Conservation (phyloP, 53 echinoderm and acorn worm genomes). For the Paracentrotus lividus region DNA sequence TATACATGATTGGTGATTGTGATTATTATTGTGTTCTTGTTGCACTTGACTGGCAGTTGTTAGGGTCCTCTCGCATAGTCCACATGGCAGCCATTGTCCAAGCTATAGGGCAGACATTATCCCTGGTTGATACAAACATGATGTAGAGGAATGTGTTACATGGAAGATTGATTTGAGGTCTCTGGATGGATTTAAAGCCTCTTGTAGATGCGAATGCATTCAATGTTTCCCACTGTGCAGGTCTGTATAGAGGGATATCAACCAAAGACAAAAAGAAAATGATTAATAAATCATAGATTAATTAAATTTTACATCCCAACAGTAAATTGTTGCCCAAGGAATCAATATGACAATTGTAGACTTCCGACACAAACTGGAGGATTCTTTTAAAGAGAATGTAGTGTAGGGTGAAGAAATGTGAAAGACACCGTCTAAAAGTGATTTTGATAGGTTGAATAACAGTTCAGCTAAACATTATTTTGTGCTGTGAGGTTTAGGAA, state of each 20-base stretch:
- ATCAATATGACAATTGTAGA: too few relatives aligned
- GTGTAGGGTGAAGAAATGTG: too few relatives aligned
- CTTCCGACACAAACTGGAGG: too few relatives aligned
- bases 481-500: too few relatives aligned
- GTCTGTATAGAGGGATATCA: neutral
- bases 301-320: too few relatives aligned
- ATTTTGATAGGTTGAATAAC: too few relatives aligned
- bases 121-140: neutral
- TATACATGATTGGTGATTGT: neutral
- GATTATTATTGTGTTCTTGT: neutral
- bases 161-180: neutral
- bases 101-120: slow-evolving; percentile 34
- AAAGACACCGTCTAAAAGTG: too few relatives aligned
- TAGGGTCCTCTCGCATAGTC: neutral
- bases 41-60: neutral
- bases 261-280: slow-evolving; percentile 12
- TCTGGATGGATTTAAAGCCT: neutral
- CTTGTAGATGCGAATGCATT: slow-evolving; percentile 48
- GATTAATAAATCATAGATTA: neutral
- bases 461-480: too few relatives aligned
- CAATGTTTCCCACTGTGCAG: slow-evolving; percentile 6
- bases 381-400: too few relatives aligned
- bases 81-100: slow-evolving; percentile 51
- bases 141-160: slow-evolving; percentile 15
- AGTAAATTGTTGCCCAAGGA: too few relatives aligned